Percentiles rank a stretch among this genome's conserved stretches.
phyloP scores from a whole-genome alignment of 2,888 invertebrate species.

The Ochlodes sylvanus region DNA sequence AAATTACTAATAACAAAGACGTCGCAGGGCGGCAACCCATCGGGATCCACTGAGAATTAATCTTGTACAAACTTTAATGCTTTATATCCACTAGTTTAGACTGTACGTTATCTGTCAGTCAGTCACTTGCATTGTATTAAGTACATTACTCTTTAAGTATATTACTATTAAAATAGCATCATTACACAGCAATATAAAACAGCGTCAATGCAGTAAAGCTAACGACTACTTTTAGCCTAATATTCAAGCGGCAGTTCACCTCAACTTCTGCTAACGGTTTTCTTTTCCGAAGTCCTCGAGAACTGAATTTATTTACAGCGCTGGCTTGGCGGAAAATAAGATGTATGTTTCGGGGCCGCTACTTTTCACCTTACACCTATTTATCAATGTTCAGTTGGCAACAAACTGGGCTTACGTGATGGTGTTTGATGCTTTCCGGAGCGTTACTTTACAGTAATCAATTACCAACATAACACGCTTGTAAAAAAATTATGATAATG shows the following conservation, averaged over 20 bases:
- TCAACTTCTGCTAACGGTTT: conserved; percentile 5
- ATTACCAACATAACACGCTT: neutral
- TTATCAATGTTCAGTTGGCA: conserved; percentile 33
- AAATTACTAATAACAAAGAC: no score
- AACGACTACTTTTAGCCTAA: neutral
- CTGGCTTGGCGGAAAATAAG: conserved; percentile 26
- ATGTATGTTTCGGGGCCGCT: conserved; percentile 25
- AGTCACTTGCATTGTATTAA: no score
- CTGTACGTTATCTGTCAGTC: no score
- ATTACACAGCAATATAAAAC: neutral
- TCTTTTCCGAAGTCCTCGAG: conserved; percentile 5
- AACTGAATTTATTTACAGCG: conserved; percentile 24
- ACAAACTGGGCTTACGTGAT: conserved; percentile 33
- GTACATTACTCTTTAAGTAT: no score
- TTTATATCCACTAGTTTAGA: no score
- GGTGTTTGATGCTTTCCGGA: neutral
- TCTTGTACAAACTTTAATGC: no score
- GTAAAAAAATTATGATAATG: no score
- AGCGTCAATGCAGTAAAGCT: neutral
- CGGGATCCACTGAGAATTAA: no score
- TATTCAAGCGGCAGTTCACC: conserved; percentile 5
- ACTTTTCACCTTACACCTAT: conserved; percentile 32
- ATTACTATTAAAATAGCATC: no score
- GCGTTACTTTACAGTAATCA: neutral
- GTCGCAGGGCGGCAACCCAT: no score